A percentile compares a stretch with the other conserved stretches of the same genome.
Evolutionary conservation across 1,140 invertebrate genomes (phyloP).

Genomic region (Odontomachus brunneus): DNA sequence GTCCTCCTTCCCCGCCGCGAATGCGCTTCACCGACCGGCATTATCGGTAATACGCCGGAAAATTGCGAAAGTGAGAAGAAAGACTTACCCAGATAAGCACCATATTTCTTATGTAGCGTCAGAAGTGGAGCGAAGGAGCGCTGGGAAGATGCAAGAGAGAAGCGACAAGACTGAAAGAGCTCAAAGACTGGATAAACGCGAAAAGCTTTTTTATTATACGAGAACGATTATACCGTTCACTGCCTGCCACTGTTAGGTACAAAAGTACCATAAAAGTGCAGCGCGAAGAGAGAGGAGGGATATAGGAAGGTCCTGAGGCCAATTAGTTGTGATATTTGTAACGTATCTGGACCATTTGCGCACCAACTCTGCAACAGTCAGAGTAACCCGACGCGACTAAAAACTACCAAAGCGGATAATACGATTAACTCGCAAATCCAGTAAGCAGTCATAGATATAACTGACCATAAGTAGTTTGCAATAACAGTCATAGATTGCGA

Average conservation of each 20-base stretch:
- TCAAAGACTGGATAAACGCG: slow-evolving; percentile 16
- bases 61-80: slow-evolving; percentile 23
- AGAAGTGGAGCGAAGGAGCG: too few species aligned
- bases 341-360: neutral
- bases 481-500: too few species aligned
- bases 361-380: neutral
- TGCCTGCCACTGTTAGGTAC: neutral
- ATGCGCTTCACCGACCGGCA: slow-evolving; percentile 27
- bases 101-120: slow-evolving; percentile 28
- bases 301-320: too few species aligned
- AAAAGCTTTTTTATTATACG: slow-evolving; percentile 35
- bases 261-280: neutral
- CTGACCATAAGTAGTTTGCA: too few species aligned
- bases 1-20: neutral
- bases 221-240: neutral
- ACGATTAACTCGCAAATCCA: slow-evolving; percentile 17
- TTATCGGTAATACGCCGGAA: slow-evolving; percentile 36
- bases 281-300: neutral
- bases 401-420: neutral
- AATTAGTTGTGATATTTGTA: neutral
- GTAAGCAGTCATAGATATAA: too few species aligned
- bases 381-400: neutral
- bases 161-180: neutral
- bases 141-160: neutral
- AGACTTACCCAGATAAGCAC: slow-evolving; percentile 25